Evolutionary conservation across 2,797 vertebrate genomes (phyloP).

Genomic region (Gambusia yucatana): DNA sequence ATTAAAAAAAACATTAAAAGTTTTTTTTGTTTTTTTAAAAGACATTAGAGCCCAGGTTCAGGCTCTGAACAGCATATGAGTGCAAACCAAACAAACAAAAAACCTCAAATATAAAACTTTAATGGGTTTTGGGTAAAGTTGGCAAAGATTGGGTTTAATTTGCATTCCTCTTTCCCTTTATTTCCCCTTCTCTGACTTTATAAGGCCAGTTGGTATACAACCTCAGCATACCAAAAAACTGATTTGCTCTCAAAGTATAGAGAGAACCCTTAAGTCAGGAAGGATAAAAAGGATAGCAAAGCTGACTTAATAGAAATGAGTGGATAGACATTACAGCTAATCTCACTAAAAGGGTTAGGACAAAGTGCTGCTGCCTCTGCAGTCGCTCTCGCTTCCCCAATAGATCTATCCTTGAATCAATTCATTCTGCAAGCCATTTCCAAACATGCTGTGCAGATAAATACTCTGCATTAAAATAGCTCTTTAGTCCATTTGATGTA

Average conservation of each 20-base stretch:
- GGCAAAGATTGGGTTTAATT: background rate
- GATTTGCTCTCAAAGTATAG: background rate
- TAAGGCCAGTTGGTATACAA: background rate
- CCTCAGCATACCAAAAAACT: background rate
- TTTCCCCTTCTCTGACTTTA: background rate
- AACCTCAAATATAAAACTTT: background rate
- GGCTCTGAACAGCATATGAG: background rate
- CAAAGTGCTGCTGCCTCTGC: slow-evolving; percentile 66
- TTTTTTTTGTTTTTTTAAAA: background rate
- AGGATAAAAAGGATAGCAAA: slow-evolving; percentile 27
- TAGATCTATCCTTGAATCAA: slow-evolving; percentile 62
- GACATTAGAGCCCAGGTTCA: background rate
- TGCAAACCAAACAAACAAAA: background rate
- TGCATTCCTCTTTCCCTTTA: background rate
- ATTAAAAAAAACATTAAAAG: background rate
- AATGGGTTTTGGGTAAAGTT: background rate
- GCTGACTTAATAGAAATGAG: slow-evolving; percentile 82
- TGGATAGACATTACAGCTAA: slow-evolving; percentile 81
- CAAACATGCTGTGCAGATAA: slow-evolving; percentile 56
- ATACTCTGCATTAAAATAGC: slow-evolving; percentile 51
- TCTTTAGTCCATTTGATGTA: slow-evolving; percentile 58
- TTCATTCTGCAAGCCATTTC: slow-evolving; percentile 67
- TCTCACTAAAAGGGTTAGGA: slow-evolving; percentile 85
- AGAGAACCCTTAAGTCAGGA: slow-evolving; percentile 29
- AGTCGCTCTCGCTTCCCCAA: slow-evolving; percentile 55